Percentiles rank a stretch among this genome's conserved stretches.
Evolutionary conservation across 2,113 vertebrate genomes (phyloP).

Genomic region (Centrocercus urophasianus): DNA sequence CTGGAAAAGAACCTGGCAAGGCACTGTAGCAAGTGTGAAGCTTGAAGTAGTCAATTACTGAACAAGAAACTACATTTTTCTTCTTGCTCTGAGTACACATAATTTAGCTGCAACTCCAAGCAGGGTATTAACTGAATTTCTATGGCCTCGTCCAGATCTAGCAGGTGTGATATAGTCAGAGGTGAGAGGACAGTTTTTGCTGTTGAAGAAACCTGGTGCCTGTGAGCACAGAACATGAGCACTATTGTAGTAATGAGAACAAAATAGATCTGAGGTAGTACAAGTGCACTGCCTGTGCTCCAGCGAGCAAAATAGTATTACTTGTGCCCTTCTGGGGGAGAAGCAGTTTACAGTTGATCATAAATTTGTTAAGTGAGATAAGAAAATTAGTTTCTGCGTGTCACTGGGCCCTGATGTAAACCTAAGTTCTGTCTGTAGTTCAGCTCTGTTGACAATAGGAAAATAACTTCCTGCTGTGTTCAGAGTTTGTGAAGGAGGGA

Average conservation of each 20-base stretch:
- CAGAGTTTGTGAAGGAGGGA: not conserved
- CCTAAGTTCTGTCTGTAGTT: not conserved
- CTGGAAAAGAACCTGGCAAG: not conserved
- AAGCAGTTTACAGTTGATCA: not conserved
- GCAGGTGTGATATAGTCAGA: not conserved
- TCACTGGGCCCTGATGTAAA: not conserved
- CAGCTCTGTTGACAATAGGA: not conserved
- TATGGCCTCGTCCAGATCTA: rapidly evolving
- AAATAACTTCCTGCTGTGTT: not conserved
- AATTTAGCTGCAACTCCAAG: not conserved
- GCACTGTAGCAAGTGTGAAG: not conserved
- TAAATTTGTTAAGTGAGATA: not conserved
- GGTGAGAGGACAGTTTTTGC: not conserved
- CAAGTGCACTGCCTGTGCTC: not conserved
- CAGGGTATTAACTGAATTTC: not conserved
- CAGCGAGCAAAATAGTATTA: not conserved
- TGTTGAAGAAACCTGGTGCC: no score
- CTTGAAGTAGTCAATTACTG: not conserved
- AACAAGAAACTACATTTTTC: not conserved
- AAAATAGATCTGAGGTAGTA: not conserved
- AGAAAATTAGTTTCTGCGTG: not conserved
- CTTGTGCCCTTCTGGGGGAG: not conserved
- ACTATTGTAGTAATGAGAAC: rapidly evolving
- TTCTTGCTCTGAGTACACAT: not conserved
- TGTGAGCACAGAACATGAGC: not conserved